Evolutionary conservation across 92 coral and sea anemone genomes (phyloP).

Genomic region (Palythoa grandiflora): DNA sequence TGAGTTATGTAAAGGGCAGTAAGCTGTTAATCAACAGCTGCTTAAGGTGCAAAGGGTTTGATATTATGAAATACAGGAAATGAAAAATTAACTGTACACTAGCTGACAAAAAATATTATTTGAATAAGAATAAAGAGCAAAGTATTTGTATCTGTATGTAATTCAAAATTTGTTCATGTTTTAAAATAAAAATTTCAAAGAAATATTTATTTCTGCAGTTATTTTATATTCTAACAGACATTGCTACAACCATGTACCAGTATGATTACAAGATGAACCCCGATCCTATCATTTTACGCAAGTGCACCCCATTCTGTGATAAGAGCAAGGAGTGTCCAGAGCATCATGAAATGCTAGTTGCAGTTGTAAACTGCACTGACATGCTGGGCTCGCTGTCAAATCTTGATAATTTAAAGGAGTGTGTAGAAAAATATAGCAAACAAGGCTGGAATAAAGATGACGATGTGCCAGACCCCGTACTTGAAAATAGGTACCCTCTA

Average conservation of each 20-base stretch:
- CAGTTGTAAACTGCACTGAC: conserved; percentile 96
- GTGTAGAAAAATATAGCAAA: conserved; percentile 85
- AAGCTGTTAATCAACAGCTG: too few relatives aligned
- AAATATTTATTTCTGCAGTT: neutral
- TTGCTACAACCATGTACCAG: conserved; percentile 17
- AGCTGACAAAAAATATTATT: too few relatives aligned
- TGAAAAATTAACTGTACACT: too few relatives aligned
- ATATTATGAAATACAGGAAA: too few relatives aligned
- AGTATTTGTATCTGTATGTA: too few relatives aligned
- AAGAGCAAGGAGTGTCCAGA: conserved; percentile 91
- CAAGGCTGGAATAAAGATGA: conserved; percentile 96
- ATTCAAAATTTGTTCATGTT: too few relatives aligned
- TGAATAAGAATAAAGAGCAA: too few relatives aligned
- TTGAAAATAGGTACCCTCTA: conserved; percentile 89
- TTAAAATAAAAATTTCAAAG: too few relatives aligned
- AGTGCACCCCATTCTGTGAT: conserved; percentile 98
- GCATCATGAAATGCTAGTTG: conserved; percentile 92
- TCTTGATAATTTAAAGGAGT: conserved; percentile 87
- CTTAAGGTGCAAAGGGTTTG: too few relatives aligned
- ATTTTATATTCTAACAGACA: neutral
- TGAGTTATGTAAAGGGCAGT: too few relatives aligned
- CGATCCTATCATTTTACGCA: conserved; percentile 77
- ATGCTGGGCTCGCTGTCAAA: conserved; percentile 95
- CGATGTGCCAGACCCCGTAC: conserved; percentile 89
- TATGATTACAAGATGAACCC: conserved; percentile 66